These are phyloP conservation scores for Coreius guichenoti DNA, from an alignment of 2,797 vertebrate species.

Conservation along the genomic window DNA sequence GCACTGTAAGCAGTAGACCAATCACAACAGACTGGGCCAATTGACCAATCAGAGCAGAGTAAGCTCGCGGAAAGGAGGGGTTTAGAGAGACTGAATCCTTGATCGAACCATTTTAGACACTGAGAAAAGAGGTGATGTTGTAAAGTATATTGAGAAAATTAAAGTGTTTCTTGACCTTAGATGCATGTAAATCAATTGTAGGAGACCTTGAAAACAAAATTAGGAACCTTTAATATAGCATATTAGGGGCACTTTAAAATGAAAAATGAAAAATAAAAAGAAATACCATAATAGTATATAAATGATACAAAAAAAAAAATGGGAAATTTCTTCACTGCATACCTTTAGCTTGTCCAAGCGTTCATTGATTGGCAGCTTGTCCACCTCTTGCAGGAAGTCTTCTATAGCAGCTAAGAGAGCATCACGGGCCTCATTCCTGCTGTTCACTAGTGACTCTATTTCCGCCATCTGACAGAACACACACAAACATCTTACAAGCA, in stretches of 20 bases:
- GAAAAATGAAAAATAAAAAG: not conserved
- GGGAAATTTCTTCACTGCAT: not conserved
- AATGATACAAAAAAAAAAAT: not conserved
- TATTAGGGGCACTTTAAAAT: not conserved
- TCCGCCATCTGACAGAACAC: constrained; percentile 66
- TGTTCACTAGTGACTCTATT: constrained; percentile 68
- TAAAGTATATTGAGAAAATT: too few relatives aligned
- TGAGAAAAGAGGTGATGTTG: too few relatives aligned
- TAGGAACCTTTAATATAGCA: too few relatives aligned
- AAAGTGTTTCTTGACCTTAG: too few relatives aligned
- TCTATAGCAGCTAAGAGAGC: constrained; percentile 67
- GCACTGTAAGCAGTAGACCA: too few relatives aligned
- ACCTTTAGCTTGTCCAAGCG: constrained; percentile 74
- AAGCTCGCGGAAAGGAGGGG: too few relatives aligned
- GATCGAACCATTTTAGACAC: too few relatives aligned
- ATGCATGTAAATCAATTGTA: too few relatives aligned
- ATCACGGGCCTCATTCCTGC: constrained; percentile 73
- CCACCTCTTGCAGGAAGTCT: constrained; percentile 75
- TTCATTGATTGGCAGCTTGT: constrained; percentile 68
- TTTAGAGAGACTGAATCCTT: too few relatives aligned
- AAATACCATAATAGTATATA: not conserved
- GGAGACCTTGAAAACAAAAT: too few relatives aligned
- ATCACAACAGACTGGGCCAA: too few relatives aligned
- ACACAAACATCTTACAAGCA: not conserved
- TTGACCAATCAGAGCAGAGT: too few relatives aligned